These are phyloP conservation scores for Galleria mellonella DNA, from an alignment of 1,140 invertebrate species.

Conservation along the genomic window DNA sequence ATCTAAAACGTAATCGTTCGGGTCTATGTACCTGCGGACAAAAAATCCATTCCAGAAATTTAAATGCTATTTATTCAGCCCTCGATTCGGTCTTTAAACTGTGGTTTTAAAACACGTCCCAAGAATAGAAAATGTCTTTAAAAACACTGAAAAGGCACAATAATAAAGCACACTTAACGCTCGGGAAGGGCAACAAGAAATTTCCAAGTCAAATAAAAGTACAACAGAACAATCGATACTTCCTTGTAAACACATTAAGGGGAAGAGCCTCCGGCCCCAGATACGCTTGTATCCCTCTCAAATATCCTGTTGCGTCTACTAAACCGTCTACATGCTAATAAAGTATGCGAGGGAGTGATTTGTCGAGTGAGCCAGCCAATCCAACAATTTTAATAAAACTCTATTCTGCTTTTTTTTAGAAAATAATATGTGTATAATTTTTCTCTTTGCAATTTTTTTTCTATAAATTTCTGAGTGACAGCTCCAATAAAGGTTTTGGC, in stretches of 20 bases:
- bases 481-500: too few species aligned
- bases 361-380: slow-evolving; percentile 33
- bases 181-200: slow-evolving; percentile 33
- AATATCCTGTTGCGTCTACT: slow-evolving; percentile 61
- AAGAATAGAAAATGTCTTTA: neutral
- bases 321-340: slow-evolving; percentile 60
- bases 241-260: slow-evolving; percentile 71
- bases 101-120: too few species aligned
- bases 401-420: too few species aligned
- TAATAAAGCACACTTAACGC: slow-evolving; percentile 29
- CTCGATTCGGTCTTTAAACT: too few species aligned
- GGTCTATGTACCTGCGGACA: too few species aligned
- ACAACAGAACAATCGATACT: slow-evolving; percentile 70
- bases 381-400: neutral
- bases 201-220: slow-evolving; percentile 72
- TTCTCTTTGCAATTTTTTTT: too few species aligned
- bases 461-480: too few species aligned
- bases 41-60: neutral
- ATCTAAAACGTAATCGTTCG: too few species aligned
- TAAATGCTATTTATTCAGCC: neutral
- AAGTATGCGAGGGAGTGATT: slow-evolving; percentile 58
- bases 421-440: too few species aligned
- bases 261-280: slow-evolving; percentile 34
- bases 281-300: slow-evolving; percentile 54
- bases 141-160: slow-evolving; percentile 29